Evolutionary conservation across 2,888 invertebrate species (phyloP).

Genomic region (Cosmia pyralina): DNA sequence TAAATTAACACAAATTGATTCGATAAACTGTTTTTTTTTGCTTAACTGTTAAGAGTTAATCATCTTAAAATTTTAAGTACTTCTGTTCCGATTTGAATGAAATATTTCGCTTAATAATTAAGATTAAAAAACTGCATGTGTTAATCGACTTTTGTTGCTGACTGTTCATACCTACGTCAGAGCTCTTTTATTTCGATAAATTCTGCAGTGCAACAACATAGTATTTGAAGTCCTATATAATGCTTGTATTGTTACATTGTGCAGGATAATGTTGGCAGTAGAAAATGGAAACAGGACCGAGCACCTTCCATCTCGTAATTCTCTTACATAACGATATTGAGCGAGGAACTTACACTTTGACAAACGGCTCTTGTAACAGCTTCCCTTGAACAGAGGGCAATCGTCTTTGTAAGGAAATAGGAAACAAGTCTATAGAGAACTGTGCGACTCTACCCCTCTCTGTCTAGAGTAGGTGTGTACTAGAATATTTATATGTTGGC

Average conservation of each 20-base stretch:
- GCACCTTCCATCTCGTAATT: conserved; percentile 42
- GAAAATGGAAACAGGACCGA: conserved; percentile 30
- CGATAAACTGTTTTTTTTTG: no score
- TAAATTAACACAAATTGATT: no score
- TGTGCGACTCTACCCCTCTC: conserved; percentile 7
- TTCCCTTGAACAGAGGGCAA: conserved; percentile 61
- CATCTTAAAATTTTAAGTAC: no score
- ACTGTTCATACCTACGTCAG: no score
- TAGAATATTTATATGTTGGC: conserved; percentile 10
- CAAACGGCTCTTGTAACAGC: conserved; percentile 48
- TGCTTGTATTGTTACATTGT: conserved; percentile 11
- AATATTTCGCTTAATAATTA: no score
- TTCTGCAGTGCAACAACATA: background rate
- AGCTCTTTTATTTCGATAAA: background rate
- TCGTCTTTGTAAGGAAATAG: conserved; percentile 62
- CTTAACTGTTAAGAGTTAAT: no score
- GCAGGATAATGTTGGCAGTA: conserved; percentile 24
- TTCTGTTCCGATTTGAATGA: no score
- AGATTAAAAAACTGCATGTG: no score
- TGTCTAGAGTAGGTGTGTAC: background rate
- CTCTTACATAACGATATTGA: conserved; percentile 47
- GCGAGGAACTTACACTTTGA: conserved; percentile 54
- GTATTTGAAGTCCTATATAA: conserved; percentile 15
- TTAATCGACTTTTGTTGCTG: no score
- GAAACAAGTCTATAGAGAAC: conserved; percentile 23